Evolutionary conservation across 2,888 invertebrate species (phyloP).

Genomic region (Eupithecia vulgata): DNA sequence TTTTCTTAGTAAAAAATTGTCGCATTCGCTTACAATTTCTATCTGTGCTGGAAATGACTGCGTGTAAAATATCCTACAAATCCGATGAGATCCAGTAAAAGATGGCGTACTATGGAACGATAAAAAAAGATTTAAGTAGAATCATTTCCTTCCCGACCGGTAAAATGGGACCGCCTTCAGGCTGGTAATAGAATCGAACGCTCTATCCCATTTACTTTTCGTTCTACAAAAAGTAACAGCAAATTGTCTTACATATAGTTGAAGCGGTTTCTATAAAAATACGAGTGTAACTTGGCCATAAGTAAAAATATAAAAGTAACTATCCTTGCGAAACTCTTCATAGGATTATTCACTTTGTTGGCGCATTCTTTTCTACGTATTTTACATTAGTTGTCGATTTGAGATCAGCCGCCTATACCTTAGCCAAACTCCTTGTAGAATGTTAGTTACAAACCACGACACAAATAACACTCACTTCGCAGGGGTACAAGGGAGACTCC

Average conservation of each 20-base stretch:
- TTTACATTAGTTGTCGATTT: too few relatives aligned
- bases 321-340: too few relatives aligned
- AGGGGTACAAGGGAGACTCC: too few relatives aligned
- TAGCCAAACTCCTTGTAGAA: too few relatives aligned
- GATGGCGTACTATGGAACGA: constrained; percentile 13
- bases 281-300: too few relatives aligned
- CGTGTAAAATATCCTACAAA: constrained; percentile 11
- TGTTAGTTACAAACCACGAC: too few relatives aligned
- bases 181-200: constrained; percentile 23
- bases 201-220: constrained; percentile 1
- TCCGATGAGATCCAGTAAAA: constrained; percentile 14
- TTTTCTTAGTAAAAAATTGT: not conserved
- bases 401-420: too few relatives aligned
- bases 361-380: too few relatives aligned
- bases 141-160: constrained; percentile 19
- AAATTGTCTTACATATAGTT: not conserved
- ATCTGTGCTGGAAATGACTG: not conserved
- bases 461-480: too few relatives aligned
- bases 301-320: too few relatives aligned
- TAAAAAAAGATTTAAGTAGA: constrained; percentile 23
- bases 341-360: too few relatives aligned
- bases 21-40: not conserved
- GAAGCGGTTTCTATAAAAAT: too few relatives aligned
- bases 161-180: constrained; percentile 17
- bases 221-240: constrained; percentile 10